Conservation (phyloP, 2,113 vertebrate genomes). For the Cisticola juncidis region DNA sequence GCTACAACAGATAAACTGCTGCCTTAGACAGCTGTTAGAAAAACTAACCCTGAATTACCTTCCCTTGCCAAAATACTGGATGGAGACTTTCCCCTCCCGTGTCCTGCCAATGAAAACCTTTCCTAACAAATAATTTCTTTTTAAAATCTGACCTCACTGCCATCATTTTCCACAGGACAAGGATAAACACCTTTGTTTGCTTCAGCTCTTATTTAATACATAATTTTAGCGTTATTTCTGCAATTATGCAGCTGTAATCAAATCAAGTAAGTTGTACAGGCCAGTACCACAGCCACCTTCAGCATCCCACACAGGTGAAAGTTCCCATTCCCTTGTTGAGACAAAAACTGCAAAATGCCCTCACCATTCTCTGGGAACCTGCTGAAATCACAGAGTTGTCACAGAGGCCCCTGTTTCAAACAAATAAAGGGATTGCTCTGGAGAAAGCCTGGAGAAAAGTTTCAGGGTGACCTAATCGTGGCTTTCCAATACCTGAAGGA, state of each 20-base stretch:
- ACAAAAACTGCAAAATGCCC: not conserved
- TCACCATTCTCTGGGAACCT: not conserved
- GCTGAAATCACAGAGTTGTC: not conserved
- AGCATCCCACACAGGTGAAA: fast-evolving
- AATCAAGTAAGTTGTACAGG: not conserved
- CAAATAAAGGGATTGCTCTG: not conserved
- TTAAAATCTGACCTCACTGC: not conserved
- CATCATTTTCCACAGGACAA: not conserved
- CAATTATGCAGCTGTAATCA: not conserved
- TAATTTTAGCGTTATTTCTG: not conserved
- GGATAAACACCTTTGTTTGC: not conserved
- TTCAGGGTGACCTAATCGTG: not conserved
- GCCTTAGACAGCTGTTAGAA: not conserved
- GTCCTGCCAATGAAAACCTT: not conserved
- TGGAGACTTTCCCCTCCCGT: not conserved
- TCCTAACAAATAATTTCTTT: not conserved
- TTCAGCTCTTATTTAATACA: not conserved
- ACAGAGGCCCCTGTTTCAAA: not conserved
- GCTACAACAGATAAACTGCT: not conserved
- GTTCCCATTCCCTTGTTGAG: not conserved
- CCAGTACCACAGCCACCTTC: not conserved
- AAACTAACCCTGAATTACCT: not conserved
- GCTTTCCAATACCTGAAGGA: not conserved
- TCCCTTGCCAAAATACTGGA: not conserved
- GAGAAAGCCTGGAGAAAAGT: not conserved